Conservation (phyloP, 2,113 vertebrate genomes). For the Apus apus region DNA sequence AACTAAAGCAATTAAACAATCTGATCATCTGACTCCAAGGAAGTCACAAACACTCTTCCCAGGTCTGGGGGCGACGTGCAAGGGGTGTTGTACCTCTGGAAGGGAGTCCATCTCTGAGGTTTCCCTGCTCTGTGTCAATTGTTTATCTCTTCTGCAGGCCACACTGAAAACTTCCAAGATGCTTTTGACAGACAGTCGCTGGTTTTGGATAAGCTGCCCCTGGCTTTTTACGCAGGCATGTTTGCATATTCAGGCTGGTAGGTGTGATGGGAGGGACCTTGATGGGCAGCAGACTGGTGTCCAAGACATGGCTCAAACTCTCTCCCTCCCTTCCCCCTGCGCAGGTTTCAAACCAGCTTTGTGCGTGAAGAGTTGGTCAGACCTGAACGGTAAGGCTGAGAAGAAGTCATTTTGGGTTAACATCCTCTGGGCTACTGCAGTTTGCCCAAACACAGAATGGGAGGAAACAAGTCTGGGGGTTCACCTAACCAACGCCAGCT, state of each 20-base stretch:
- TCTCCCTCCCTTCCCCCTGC: background rate
- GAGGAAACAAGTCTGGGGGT: background rate
- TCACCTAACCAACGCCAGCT: background rate
- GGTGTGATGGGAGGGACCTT: background rate
- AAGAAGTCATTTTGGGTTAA: background rate
- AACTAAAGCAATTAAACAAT: background rate
- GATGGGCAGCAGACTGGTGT: rapidly evolving
- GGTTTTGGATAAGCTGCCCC: conserved; percentile 79
- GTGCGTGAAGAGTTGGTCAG: conserved; percentile 87
- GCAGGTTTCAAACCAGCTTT: conserved; percentile 88
- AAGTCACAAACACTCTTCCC: background rate
- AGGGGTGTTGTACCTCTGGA: background rate
- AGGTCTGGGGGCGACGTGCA: background rate
- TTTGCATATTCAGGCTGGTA: conserved; percentile 92
- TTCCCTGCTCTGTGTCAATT: rapidly evolving
- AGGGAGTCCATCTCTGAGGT: background rate
- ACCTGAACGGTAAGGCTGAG: conserved; percentile 83
- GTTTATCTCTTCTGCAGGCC: conserved; percentile 70
- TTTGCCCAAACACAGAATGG: background rate
- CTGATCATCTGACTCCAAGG: background rate
- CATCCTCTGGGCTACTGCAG: rapidly evolving
- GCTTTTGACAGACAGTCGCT: conserved; percentile 77
- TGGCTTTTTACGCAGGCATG: conserved; percentile 90
- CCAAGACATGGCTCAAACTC: background rate
- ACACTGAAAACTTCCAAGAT: conserved; percentile 83